Percentiles rank a stretch among this genome's conserved stretches.
These are phyloP conservation scores for Diacarnus erythraeanus DNA, from an alignment of 37 sponge, comb jelly and placozoan genomes.

Conservation along the genomic window DNA sequence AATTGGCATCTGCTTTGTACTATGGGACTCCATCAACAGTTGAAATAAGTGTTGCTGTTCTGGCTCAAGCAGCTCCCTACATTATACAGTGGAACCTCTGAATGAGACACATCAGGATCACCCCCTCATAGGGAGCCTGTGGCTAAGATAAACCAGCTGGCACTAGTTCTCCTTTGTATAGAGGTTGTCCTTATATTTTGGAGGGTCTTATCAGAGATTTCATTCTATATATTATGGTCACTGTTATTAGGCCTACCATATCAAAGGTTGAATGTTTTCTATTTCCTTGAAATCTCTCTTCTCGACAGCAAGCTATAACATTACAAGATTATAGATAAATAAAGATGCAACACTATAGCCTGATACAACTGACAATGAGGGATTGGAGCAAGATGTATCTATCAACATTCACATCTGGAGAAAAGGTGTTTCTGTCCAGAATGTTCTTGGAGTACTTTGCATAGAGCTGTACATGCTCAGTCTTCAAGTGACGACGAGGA, in stretches of 20 bases:
- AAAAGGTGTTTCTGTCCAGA: not conserved
- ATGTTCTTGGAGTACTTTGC: conserved; percentile 17
- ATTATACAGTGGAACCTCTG: no score
- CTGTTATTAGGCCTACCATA: conserved; percentile 15
- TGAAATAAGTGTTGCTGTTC: conserved; percentile 28
- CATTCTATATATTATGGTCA: no score
- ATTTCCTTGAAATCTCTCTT: conserved; percentile 19
- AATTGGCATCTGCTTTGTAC: conserved; percentile 7
- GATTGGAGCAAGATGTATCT: conserved; percentile 38
- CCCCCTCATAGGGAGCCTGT: no score
- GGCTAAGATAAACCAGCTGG: no score
- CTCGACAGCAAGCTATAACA: conserved; percentile 13
- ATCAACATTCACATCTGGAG: not conserved
- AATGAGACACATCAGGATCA: no score
- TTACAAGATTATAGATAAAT: not conserved
- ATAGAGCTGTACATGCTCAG: conserved; percentile 19
- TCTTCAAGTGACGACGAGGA: conserved; percentile 11
- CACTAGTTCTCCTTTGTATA: no score
- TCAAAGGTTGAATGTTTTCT: conserved; percentile 13
- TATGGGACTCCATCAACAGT: conserved; percentile 21
- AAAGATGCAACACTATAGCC: not conserved
- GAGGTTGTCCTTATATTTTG: no score
- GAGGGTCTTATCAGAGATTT: no score
- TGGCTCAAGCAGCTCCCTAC: conserved; percentile 9
- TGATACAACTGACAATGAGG: conserved; percentile 18